Percentiles rank a stretch among this genome's conserved stretches.
These are phyloP conservation scores for Dendrocincla tyrannina DNA, from an alignment of 2,797 vertebrate species.

Conservation along the genomic window DNA sequence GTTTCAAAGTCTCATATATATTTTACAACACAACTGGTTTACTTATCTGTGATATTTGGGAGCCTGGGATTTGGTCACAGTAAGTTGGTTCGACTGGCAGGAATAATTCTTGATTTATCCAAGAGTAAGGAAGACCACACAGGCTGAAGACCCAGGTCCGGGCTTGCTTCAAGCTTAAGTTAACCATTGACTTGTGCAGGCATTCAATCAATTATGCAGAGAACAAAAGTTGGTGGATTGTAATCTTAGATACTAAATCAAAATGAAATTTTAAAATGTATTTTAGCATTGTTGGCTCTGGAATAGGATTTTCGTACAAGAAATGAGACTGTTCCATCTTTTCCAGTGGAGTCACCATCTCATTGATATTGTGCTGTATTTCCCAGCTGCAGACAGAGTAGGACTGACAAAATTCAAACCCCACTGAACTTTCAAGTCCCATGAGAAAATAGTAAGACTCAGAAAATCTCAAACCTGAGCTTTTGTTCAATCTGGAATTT, in stretches of 20 bases:
- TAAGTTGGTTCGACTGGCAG: not conserved
- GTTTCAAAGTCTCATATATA: not conserved
- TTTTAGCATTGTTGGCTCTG: not conserved
- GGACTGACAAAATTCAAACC: not conserved
- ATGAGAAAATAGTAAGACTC: not conserved
- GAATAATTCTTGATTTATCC: not conserved
- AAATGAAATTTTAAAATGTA: not conserved
- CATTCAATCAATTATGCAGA: not conserved
- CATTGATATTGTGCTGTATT: not conserved
- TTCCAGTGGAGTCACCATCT: not conserved
- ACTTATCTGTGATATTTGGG: not conserved
- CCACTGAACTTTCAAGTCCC: not conserved
- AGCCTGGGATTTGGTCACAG: not conserved
- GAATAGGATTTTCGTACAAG: not conserved
- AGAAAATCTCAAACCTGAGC: not conserved
- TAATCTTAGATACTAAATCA: not conserved
- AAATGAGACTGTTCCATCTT: not conserved
- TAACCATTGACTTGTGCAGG: not conserved
- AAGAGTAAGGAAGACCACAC: not conserved
- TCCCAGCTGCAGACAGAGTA: not conserved
- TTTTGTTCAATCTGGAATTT: not conserved
- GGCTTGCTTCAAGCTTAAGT: not conserved
- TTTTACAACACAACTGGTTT: not conserved
- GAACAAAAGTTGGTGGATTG: not conserved
- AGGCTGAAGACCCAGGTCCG: not conserved